Conservation (phyloP, 92 coral and sea anemone species). For the Plumapathes pennacea region DNA sequence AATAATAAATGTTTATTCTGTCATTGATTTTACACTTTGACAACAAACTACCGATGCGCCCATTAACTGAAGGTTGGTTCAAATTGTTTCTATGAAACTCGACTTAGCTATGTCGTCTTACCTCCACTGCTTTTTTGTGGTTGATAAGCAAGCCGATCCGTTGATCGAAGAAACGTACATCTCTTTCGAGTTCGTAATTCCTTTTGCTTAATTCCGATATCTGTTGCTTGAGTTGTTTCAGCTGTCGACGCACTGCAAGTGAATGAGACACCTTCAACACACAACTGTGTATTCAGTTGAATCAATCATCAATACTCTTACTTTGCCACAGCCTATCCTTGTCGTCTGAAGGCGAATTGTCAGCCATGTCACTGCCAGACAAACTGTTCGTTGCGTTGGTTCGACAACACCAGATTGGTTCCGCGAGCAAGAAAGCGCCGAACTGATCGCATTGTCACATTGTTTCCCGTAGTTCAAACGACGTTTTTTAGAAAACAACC, state of each 20-base stretch:
- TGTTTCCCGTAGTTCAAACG: no score
- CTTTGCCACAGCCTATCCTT: slow-evolving; percentile 13
- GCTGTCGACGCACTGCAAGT: slow-evolving; percentile 80
- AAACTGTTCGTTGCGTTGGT: no score
- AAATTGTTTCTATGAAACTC: no score
- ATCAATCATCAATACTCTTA: slow-evolving; percentile 8
- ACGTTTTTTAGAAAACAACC: no score
- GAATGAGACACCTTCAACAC: no score
- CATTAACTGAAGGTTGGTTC: no score
- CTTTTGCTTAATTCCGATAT: slow-evolving; percentile 90
- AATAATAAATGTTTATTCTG: no score
- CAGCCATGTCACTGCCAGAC: slow-evolving; percentile 7
- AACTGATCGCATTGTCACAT: no score
- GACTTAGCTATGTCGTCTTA: slow-evolving; percentile 12
- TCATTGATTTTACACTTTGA: no score
- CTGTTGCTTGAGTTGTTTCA: slow-evolving; percentile 75
- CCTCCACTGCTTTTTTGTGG: slow-evolving; percentile 94
- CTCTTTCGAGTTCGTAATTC: slow-evolving; percentile 92
- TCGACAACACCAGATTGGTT: no score
- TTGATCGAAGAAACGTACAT: slow-evolving; percentile 93
- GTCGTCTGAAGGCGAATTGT: slow-evolving; percentile 9
- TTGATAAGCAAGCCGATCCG: slow-evolving; percentile 93
- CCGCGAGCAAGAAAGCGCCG: no score
- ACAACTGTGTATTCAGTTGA: slow-evolving; percentile 1
- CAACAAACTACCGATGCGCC: no score